These are phyloP conservation scores for Brachypteracias leptosomus DNA, from an alignment of 2,113 vertebrate genomes.

Conservation along the genomic window DNA sequence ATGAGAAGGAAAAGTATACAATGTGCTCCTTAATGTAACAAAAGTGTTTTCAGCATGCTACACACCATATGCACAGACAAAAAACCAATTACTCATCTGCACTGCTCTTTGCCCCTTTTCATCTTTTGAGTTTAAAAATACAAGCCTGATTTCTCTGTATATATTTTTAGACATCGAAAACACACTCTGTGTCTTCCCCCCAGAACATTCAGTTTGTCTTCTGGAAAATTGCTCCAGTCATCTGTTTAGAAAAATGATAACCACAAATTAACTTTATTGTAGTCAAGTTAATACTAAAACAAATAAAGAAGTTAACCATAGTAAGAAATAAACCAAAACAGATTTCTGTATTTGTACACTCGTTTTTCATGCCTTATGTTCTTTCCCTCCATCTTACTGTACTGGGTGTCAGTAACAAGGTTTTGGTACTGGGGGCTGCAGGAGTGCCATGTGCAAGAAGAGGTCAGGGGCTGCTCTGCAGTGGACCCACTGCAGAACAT, in stretches of 20 bases:
- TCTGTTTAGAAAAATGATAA: not conserved
- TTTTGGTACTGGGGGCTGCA: not conserved
- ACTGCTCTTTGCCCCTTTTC: not conserved
- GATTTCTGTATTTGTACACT: not conserved
- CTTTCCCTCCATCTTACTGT: not conserved
- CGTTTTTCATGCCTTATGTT: not conserved
- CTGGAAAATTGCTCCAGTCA: not conserved
- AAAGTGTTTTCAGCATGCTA: not conserved
- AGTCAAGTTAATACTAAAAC: not conserved
- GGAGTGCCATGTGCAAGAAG: not conserved
- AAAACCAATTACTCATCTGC: rapidly evolving
- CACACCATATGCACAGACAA: not conserved
- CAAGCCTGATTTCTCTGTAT: not conserved
- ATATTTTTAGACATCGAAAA: not conserved
- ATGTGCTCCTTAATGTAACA: not conserved
- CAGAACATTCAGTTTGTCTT: not conserved
- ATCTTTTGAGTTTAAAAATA: not conserved
- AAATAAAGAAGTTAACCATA: not conserved
- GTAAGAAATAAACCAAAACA: not conserved
- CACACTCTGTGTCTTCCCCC: not conserved
- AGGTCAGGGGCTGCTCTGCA: not conserved
- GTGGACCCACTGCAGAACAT: not conserved
- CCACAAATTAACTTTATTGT: not conserved
- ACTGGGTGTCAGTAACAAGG: not conserved
- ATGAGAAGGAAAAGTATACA: not conserved